phyloP scores from a whole-genome alignment of 2,888 invertebrate genomes.

The Lacanobia wlatinum region DNA sequence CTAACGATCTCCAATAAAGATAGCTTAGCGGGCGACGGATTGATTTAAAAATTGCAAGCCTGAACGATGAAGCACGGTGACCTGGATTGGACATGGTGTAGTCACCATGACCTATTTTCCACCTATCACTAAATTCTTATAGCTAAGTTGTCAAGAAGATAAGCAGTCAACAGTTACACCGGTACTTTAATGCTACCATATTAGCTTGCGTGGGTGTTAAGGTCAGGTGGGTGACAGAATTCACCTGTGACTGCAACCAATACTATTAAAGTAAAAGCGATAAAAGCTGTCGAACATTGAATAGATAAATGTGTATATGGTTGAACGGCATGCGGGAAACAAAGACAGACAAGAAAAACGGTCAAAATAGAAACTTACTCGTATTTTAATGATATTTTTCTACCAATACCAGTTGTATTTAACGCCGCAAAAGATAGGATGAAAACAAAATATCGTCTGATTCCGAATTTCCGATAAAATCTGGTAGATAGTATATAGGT shows the following conservation, averaged over 20 bases:
- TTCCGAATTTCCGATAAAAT: slow-evolving; percentile 40
- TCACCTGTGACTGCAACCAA: slow-evolving; percentile 30
- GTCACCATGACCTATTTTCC: slow-evolving; percentile 46
- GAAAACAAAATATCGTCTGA: slow-evolving; percentile 37
- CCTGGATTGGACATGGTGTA: slow-evolving; percentile 44
- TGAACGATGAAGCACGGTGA: slow-evolving; percentile 18
- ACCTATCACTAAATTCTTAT: slow-evolving; percentile 48
- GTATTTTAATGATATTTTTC: not conserved
- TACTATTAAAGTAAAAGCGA: slow-evolving; percentile 3
- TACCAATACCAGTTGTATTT: not conserved
- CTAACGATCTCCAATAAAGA: slow-evolving; percentile 56
- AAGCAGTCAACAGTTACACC: slow-evolving; percentile 47
- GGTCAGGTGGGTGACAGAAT: slow-evolving; percentile 33
- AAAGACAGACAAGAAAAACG: not conserved
- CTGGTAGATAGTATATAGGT: slow-evolving; percentile 17
- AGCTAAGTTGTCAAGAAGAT: slow-evolving; percentile 39
- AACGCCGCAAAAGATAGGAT: slow-evolving; percentile 17
- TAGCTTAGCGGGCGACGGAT: slow-evolving; percentile 24
- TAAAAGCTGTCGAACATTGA: not conserved
- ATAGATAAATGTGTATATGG: not conserved
- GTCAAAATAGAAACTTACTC: too few species aligned
- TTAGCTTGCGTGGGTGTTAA: slow-evolving; percentile 38
- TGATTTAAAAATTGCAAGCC: slow-evolving; percentile 54
- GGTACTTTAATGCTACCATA: slow-evolving; percentile 38
- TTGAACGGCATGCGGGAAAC: not conserved